Conservation (phyloP, 2,888 invertebrate species). For the Uloborus plumipes region DNA sequence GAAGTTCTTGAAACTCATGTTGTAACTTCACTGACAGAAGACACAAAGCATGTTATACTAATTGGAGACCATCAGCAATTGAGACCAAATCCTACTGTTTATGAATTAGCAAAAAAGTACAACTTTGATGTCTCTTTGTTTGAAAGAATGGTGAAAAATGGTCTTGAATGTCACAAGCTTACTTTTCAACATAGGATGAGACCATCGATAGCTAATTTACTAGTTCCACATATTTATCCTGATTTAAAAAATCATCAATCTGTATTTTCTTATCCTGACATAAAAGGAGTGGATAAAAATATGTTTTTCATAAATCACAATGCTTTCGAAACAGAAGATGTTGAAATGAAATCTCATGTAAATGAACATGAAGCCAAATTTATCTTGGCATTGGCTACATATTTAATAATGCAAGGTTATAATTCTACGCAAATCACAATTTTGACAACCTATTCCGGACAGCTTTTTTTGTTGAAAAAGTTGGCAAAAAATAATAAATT, state of each 20-base stretch:
- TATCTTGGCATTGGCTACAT: slow-evolving; percentile 65
- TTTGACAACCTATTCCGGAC: slow-evolving; percentile 71
- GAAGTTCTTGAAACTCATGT: slow-evolving; percentile 89
- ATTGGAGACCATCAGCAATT: slow-evolving; percentile 76
- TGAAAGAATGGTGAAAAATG: slow-evolving; percentile 69
- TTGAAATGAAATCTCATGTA: slow-evolving; percentile 63
- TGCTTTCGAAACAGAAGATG: slow-evolving; percentile 42
- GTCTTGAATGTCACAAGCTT: slow-evolving; percentile 69
- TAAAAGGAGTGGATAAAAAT: slow-evolving; percentile 68
- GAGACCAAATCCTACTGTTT: slow-evolving; percentile 72
- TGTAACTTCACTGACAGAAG: slow-evolving; percentile 80
- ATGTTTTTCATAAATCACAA: slow-evolving; percentile 69
- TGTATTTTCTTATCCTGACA: slow-evolving; percentile 67
- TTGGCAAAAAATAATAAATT: not conserved
- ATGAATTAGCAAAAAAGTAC: slow-evolving; percentile 70
- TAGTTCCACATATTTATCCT: slow-evolving; percentile 70
- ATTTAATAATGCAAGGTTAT: slow-evolving; percentile 68
- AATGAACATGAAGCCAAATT: slow-evolving; percentile 69
- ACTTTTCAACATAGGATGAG: slow-evolving; percentile 72
- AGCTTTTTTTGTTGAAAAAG: slow-evolving; percentile 66
- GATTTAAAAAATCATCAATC: slow-evolving; percentile 61
- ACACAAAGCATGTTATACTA: slow-evolving; percentile 86
- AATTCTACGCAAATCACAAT: slow-evolving; percentile 69
- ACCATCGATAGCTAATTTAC: slow-evolving; percentile 70
- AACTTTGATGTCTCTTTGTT: slow-evolving; percentile 73